Base-by-base conservation (phyloP, 2,797 vertebrate species). In the Cacajao melanocephalus region DNA sequence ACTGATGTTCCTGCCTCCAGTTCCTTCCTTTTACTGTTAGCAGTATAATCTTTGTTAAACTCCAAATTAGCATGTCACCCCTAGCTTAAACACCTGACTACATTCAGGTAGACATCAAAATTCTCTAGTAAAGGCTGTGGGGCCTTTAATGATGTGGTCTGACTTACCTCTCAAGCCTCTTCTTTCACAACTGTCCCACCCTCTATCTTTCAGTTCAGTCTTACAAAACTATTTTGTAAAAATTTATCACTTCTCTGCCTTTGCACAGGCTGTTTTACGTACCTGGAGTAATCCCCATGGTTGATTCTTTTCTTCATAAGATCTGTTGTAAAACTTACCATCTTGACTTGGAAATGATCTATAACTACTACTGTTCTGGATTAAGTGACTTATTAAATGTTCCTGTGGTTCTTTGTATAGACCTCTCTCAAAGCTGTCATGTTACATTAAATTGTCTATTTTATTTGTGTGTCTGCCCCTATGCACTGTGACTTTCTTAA, bases 401-500 rank as follows among this genome's bases (percentile, higher is more conserved):
- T 83, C 50, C 20, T 1, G 0, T 75, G 50, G 61, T 78, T 78
- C 48, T 90, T 39, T 92, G n/a, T 84, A 41, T 48, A 73, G 70
- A 55, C 57, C 9, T 61, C 24, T 93, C 14, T 82, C 82, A 80
- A 82, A 87, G 33, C 39, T 58, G 30, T 83, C 64, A 48, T n/a
- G 20, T 30, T 73, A 5, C 14, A 3, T 86, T 86, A 64, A 95
- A 70, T 57, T 88, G n/a, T 87, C 61, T 91, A 4, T 87, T 87
- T 87, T 91, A 24, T 92, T 44, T 90, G 7, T 64, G 28, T 96
- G 3, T 72, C 28, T 96, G 30, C 44, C 28, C 44, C 7, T 39
- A 87, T 93, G 93, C 10, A 96, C 20, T 93, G 73, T 97, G 76
- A 96, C 41, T 19, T 79, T 83, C 26, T 90, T 93, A 90, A 83